Conservation (phyloP, 53 echinoderm and acorn worm genomes). For the Stichopus horrens region DNA sequence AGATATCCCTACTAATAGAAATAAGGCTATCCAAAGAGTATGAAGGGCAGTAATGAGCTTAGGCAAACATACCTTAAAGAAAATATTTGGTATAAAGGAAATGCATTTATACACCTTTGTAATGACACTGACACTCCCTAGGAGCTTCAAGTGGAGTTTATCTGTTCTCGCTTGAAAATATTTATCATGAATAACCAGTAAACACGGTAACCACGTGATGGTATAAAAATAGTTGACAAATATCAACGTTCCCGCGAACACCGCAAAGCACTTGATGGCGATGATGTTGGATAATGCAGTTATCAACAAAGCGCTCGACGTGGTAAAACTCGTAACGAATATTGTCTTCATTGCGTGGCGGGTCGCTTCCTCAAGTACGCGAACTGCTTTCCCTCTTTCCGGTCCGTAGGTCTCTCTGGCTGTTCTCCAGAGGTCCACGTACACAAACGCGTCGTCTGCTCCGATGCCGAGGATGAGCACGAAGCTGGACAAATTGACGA, state of each 20-base stretch:
- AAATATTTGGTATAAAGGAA: neutral
- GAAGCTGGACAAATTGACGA: slow-evolving; percentile 73
- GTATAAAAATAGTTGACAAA: slow-evolving; percentile 78
- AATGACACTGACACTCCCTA: neutral
- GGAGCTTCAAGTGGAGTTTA: neutral
- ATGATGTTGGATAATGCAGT: slow-evolving; percentile 75
- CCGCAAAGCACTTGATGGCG: slow-evolving; percentile 78
- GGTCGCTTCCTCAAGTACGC: slow-evolving; percentile 60
- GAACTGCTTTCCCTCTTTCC: slow-evolving; percentile 41
- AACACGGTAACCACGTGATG: slow-evolving; percentile 82
- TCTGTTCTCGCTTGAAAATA: slow-evolving; percentile 17
- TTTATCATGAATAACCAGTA: slow-evolving; percentile 70
- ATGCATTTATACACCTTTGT: neutral
- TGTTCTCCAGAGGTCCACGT: slow-evolving; percentile 82
- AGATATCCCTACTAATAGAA: slow-evolving; percentile 61
- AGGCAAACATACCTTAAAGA: slow-evolving; percentile 59
- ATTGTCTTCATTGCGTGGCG: slow-evolving; percentile 73
- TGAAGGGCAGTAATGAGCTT: slow-evolving; percentile 60
- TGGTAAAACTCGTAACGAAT: slow-evolving; percentile 92
- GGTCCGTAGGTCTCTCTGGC: slow-evolving; percentile 18
- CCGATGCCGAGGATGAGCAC: slow-evolving; percentile 82
- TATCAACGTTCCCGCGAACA: slow-evolving; percentile 79
- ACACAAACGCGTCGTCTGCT: slow-evolving; percentile 90
- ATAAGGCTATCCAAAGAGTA: slow-evolving; percentile 68
- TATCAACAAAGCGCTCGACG: slow-evolving; percentile 70